Base-by-base conservation (phyloP, 2,797 vertebrate species). In the Danio kyathit region DNA sequence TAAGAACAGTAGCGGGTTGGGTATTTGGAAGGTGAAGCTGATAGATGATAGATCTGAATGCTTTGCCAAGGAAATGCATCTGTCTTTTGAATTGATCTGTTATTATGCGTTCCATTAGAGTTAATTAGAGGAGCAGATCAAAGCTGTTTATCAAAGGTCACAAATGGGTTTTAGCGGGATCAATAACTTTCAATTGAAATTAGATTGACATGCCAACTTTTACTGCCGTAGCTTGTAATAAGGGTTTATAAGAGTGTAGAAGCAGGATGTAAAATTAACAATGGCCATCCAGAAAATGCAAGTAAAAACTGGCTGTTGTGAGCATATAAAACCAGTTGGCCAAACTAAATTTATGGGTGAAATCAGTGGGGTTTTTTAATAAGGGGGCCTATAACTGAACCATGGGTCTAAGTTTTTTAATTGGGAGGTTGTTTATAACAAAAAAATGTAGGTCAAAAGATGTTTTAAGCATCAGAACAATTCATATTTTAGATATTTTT, bases 61-160 rank as follows among this genome's bases (percentile, higher is more conserved):
- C 41, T 87, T 81, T 85, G 88, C 89, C 85, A 88, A 84, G 87
- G 84, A 90, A 92, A 92, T 91, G 87, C 91, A 92, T 93, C 93
- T 91, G 91, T 90, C 92, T 92, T 88, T 90, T 78, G 80, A 89
- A 92, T 92, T 91, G 90, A 92, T 92, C 87, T 84, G 84, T 90
- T 88, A 91, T 91, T 91, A 87, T 89, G 86, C 87, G 84, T 83
- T 81, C 82, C 87, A 88, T 92, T 92, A 90, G 89, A 88, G 89
- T 91, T 91, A 91, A 92, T 92, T 91, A 91, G 87, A 89, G 79
- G 81, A 88, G 87, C 87, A 80, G 89, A 92, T 93, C 89, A 91
- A 88, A 88, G 86, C 52, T 81, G 83, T 88, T 90, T 73, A 91
- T 92, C 83, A 88, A 72, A 87, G 88, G 84, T 81, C 74, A 76